Conservation (phyloP, 2,113 vertebrate species). For the Corythaeola cristata region DNA sequence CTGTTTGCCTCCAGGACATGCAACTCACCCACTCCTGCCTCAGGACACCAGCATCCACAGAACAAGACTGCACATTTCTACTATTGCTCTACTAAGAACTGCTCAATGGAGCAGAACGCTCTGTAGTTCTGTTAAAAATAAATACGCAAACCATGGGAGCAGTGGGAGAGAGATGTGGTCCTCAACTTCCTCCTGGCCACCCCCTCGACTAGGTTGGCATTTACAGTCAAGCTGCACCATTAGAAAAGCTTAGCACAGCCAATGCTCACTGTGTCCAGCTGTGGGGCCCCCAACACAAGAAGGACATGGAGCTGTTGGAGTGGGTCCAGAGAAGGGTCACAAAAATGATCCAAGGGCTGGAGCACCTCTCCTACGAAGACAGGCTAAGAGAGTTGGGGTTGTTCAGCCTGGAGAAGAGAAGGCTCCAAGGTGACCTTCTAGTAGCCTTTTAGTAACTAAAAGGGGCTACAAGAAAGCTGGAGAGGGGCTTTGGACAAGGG, state of each 20-base stretch:
- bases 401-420: too few species aligned
- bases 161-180: not conserved
- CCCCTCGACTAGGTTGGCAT: not conserved
- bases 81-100: not conserved
- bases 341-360: too few species aligned
- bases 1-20: not conserved
- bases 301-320: too few species aligned
- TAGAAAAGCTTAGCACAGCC: not conserved
- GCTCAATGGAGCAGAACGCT: not conserved
- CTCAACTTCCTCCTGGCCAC: not conserved
- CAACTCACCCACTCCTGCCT: not conserved
- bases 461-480: too few species aligned
- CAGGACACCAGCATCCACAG: not conserved
- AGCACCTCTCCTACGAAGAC: too few species aligned
- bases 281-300: too few species aligned
- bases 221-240: not conserved
- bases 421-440: too few species aligned
- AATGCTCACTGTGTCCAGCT: not conserved
- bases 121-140: not conserved
- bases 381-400: too few species aligned
- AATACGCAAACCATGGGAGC: rapidly evolving
- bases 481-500: too few species aligned
- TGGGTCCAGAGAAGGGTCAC: too few species aligned
- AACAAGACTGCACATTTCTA: not conserved
- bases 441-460: too few species aligned